A percentile compares a stretch with the other conserved stretches of the same genome.
phyloP scores from a whole-genome alignment of 2,797 vertebrate genomes.

The Holocentrus rufus region DNA sequence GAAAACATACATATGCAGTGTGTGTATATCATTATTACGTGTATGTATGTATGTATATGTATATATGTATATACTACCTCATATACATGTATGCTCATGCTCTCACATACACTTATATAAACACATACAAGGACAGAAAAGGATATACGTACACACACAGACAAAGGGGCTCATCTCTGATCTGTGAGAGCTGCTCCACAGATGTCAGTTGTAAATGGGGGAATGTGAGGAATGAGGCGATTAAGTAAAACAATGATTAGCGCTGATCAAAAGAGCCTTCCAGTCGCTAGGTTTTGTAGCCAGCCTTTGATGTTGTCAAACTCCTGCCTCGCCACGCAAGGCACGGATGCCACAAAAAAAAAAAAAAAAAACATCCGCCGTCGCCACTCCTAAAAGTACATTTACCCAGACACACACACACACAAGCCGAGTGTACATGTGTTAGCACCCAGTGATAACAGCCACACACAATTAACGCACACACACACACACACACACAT shows the following conservation, averaged over 20 bases:
- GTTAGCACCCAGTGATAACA: not conserved
- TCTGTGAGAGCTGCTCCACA: conserved; percentile 2
- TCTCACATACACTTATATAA: not conserved
- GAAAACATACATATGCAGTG: not conserved
- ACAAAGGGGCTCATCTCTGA: not conserved
- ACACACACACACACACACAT: conserved; percentile 3
- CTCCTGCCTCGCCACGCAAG: conserved; percentile 43
- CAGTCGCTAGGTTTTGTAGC: conserved; percentile 54
- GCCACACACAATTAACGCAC: not conserved
- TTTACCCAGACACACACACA: conserved; percentile 41
- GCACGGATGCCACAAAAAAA: conserved; percentile 24
- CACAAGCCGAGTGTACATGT: not conserved
- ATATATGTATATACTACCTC: not conserved
- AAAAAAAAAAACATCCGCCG: conserved; percentile 49
- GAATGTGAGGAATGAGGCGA: conserved; percentile 57
- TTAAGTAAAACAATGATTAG: conserved; percentile 73
- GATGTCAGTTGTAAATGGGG: conserved; percentile 23
- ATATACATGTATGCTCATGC: not conserved
- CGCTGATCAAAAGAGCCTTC: conserved; percentile 65
- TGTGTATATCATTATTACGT: no score
- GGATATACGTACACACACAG: not conserved
- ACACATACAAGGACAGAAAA: not conserved
- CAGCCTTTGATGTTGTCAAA: conserved; percentile 72
- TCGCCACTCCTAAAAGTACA: conserved; percentile 34
- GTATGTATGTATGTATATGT: no score